Evolutionary conservation across 2,888 invertebrate genomes (phyloP).

Genomic region (Erebia palarica): DNA sequence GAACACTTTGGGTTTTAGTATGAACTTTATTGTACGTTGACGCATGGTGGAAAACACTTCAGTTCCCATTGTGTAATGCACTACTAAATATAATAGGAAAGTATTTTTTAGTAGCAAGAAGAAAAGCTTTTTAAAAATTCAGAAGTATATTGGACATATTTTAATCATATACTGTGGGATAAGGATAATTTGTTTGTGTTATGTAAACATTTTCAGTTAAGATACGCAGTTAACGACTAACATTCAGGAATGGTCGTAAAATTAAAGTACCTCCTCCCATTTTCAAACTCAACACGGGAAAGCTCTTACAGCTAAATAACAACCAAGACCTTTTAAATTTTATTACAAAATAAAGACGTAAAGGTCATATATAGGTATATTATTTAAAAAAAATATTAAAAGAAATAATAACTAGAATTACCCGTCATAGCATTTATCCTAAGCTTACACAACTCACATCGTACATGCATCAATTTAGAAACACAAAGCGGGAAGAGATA

Average conservation of each 20-base stretch:
- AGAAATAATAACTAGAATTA: background rate
- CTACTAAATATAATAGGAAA: too few relatives aligned
- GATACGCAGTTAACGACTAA: slow-evolving; percentile 30
- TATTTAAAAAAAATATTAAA: background rate
- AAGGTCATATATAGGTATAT: background rate
- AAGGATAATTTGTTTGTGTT: background rate
- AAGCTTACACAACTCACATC: slow-evolving; percentile 8
- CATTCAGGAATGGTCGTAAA: slow-evolving; percentile 36
- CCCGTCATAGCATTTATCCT: background rate
- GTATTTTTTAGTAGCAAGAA: too few relatives aligned
- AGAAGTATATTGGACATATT: too few relatives aligned
- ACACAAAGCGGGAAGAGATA: slow-evolving; percentile 6
- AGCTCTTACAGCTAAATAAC: slow-evolving; percentile 38
- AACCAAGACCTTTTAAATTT: slow-evolving; percentile 33
- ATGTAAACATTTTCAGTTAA: slow-evolving; percentile 24
- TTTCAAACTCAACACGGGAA: slow-evolving; percentile 38
- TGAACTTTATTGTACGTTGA: too few relatives aligned
- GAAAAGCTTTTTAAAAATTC: too few relatives aligned
- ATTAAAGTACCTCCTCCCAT: slow-evolving; percentile 36
- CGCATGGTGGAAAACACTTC: too few relatives aligned
- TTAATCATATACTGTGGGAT: too few relatives aligned
- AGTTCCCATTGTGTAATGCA: too few relatives aligned
- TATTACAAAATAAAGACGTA: slow-evolving; percentile 15
- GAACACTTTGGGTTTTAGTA: too few relatives aligned
- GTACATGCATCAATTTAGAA: slow-evolving; percentile 17